Evolutionary conservation across 2,113 vertebrate genomes (phyloP).

Genomic region (Ardeotis arabs): DNA sequence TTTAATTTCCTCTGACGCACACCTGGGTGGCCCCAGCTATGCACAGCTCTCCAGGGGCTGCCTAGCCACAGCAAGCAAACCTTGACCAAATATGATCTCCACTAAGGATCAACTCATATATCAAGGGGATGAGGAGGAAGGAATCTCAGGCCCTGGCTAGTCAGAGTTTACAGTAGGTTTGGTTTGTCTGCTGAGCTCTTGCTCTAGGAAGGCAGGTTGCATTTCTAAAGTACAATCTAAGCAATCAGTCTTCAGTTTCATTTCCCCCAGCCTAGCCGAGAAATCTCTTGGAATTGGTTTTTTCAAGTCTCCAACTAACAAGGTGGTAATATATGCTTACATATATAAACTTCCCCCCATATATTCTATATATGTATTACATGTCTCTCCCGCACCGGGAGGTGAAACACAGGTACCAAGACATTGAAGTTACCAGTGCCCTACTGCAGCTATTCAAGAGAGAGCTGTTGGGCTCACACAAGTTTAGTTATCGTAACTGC

Average conservation of each 20-base stretch:
- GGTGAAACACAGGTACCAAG: background rate
- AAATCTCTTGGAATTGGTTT: conserved; percentile 12
- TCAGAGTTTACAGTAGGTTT: background rate
- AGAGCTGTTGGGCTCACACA: fast-evolving
- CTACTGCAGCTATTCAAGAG: background rate
- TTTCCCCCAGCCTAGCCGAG: background rate
- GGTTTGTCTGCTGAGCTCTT: background rate
- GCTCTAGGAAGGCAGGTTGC: background rate
- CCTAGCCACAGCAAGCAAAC: background rate
- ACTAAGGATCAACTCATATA: background rate
- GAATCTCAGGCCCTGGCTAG: background rate
- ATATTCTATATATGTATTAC: background rate
- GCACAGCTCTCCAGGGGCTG: fast-evolving
- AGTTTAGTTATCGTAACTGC: background rate
- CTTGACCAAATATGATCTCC: background rate
- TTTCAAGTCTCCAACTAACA: background rate
- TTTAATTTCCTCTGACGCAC: background rate
- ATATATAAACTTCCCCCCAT: fast-evolving
- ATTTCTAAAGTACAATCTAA: background rate
- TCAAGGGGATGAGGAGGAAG: background rate
- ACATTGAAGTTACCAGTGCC: background rate
- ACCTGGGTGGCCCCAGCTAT: background rate
- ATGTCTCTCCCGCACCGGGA: background rate
- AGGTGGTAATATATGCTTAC: background rate
- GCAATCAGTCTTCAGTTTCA: background rate